Evolutionary conservation across 23 tunicate genomes (phyloP).

Genomic region (Ciona savignyi): DNA sequence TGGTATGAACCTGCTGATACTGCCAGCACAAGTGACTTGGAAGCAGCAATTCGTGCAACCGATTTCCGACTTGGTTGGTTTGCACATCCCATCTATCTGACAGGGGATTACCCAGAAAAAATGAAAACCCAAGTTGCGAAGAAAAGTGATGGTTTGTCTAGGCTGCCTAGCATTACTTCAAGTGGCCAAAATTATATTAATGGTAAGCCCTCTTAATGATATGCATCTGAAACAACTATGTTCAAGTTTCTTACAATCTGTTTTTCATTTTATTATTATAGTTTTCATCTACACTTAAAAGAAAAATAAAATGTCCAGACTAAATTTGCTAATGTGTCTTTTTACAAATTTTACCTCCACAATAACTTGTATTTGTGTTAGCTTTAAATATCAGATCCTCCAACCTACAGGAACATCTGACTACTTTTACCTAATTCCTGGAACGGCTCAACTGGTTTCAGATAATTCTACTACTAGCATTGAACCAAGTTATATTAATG

Average conservation of each 20-base stretch:
- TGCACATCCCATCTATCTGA: conserved; percentile 76
- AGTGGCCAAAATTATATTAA: conserved; percentile 41
- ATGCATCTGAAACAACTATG: no score
- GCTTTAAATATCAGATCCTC: no score
- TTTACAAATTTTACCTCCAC: no score
- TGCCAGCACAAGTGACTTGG: conserved; percentile 23
- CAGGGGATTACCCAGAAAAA: conserved; percentile 73
- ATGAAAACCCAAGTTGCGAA: conserved; percentile 51
- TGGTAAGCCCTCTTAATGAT: no score
- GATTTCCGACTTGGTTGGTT: conserved; percentile 94
- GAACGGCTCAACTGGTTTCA: conserved; percentile 39
- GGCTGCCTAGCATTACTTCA: conserved; percentile 44
- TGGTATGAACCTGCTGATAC: conserved; percentile 83
- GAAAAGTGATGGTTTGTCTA: not conserved
- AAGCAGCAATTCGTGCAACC: conserved; percentile 54
- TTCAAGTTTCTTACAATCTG: no score
- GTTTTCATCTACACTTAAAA: no score
- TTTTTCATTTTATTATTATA: no score
- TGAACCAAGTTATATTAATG: conserved; percentile 20
- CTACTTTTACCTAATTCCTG: conserved; percentile 63
- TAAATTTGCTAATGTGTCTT: no score
- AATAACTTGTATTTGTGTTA: no score
- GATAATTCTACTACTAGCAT: not conserved
- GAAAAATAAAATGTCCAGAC: no score
- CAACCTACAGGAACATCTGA: conserved; percentile 69